phyloP scores from a whole-genome alignment of 1,140 invertebrate species.

The Octopus sinensis region DNA sequence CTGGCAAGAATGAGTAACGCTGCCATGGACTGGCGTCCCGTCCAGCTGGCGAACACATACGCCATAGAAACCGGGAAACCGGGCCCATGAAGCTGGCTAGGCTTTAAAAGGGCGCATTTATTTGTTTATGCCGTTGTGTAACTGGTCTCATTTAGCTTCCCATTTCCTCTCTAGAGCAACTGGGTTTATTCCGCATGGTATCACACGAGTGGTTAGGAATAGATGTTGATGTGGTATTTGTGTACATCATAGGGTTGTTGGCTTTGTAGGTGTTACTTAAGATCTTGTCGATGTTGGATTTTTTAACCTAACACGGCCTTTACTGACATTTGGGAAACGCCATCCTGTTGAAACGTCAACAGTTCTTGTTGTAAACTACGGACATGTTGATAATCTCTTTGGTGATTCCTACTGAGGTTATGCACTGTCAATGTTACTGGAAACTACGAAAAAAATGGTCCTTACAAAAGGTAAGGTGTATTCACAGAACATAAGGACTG shows the following conservation, averaged over 20 bases:
- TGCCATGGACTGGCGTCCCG: too few species aligned
- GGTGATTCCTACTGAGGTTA: not conserved
- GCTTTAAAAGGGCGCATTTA: too few species aligned
- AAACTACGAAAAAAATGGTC: not conserved
- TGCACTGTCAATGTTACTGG: constrained; percentile 1
- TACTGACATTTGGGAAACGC: not conserved
- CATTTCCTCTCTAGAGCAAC: not conserved
- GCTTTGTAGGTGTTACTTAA: constrained; percentile 1
- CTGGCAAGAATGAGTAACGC: too few species aligned
- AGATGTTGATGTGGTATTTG: not conserved
- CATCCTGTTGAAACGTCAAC: constrained; percentile 14
- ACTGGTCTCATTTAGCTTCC: not conserved
- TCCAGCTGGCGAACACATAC: too few species aligned
- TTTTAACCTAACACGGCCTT: not conserved
- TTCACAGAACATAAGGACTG: not conserved
- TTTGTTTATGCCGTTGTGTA: too few species aligned
- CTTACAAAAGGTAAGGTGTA: not conserved
- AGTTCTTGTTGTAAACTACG: constrained; percentile 7
- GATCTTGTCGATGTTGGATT: constrained; percentile 1
- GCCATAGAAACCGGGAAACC: too few species aligned
- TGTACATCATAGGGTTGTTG: constrained; percentile 1
- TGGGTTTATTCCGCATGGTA: not conserved
- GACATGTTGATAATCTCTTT: not conserved
- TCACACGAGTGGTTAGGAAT: not conserved
- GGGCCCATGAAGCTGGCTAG: too few species aligned